A percentile compares a stretch with the other conserved stretches of the same genome.
Conservation (phyloP, 2,797 vertebrate species). For the Phyllotis vaccarum region DNA sequence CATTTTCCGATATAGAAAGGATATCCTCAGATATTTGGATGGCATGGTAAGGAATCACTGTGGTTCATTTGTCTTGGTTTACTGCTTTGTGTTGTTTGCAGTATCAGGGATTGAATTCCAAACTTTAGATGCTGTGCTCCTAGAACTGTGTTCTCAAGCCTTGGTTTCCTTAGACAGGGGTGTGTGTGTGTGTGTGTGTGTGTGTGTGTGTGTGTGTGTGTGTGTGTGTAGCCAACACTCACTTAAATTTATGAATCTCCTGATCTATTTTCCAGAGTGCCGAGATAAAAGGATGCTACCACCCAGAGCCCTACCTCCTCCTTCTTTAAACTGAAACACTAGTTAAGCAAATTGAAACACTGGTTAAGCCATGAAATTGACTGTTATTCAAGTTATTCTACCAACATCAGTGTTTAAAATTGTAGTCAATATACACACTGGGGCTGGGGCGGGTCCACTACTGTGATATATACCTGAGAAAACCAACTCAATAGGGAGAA, state of each 20-base stretch:
- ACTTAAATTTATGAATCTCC: background rate
- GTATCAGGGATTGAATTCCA: too few species aligned
- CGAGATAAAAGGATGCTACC: background rate
- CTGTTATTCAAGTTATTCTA: background rate
- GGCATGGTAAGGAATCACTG: slow-evolving; percentile 73
- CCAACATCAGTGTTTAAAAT: background rate
- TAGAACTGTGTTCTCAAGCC: too few species aligned
- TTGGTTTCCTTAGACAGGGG: background rate
- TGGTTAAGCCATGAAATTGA: background rate
- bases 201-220: too few species aligned
- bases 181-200: too few species aligned
- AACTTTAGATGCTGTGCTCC: background rate
- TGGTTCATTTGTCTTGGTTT: background rate
- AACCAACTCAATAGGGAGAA: background rate
- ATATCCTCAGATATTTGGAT: slow-evolving; percentile 39
- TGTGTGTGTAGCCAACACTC: background rate
- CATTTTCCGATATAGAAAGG: slow-evolving; percentile 59
- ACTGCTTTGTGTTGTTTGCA: background rate
- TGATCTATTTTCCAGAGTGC: background rate
- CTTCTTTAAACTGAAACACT: background rate
- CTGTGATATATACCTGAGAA: background rate
- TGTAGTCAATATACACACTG: background rate
- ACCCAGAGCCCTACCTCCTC: background rate
- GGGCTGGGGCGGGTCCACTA: too few species aligned
- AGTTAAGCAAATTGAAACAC: too few species aligned